Percentiles rank a stretch among this genome's conserved stretches.
Conservation (phyloP, 1,140 invertebrate species). For the Drosophila cardini region DNA sequence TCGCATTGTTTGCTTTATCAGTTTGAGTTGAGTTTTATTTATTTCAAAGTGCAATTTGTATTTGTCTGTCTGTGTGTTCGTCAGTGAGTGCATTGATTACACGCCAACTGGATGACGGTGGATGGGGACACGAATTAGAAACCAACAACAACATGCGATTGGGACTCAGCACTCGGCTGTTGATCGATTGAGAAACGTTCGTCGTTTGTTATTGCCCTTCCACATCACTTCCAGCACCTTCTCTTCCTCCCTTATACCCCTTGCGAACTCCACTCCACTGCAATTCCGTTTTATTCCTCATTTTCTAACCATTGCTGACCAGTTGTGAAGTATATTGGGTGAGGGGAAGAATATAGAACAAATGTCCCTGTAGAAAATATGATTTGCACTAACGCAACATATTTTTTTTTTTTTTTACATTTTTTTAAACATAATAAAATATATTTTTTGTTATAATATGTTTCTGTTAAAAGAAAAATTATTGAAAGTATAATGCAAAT, state of each 20-base stretch:
- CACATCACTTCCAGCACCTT: too few species aligned
- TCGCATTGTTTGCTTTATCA: conserved; percentile 51
- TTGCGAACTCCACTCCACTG: not conserved
- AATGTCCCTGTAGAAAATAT: too few species aligned
- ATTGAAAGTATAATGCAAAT: too few species aligned
- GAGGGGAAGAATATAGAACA: too few species aligned
- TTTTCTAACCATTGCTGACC: not conserved
- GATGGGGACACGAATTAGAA: conserved; percentile 28
- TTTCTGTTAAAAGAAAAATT: too few species aligned
- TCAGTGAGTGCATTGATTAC: conserved; percentile 45
- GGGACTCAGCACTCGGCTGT: conserved; percentile 12
- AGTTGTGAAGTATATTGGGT: too few species aligned
- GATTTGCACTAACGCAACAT: too few species aligned
- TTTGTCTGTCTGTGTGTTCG: not conserved
- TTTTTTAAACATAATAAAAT: too few species aligned
- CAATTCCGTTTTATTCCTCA: conserved; percentile 4
- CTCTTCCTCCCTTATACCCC: not conserved
- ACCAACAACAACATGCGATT: conserved; percentile 27
- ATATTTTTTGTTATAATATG: too few species aligned
- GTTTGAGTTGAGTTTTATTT: conserved; percentile 17
- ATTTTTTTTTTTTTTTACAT: too few species aligned
- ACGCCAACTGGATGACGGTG: conserved; percentile 35
- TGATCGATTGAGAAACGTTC: conserved; percentile 36
- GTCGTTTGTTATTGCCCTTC: not conserved
- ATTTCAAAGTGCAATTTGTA: conserved; percentile 18